phyloP scores from a whole-genome alignment of 2,797 vertebrate genomes.

The Cyprinella venusta region DNA sequence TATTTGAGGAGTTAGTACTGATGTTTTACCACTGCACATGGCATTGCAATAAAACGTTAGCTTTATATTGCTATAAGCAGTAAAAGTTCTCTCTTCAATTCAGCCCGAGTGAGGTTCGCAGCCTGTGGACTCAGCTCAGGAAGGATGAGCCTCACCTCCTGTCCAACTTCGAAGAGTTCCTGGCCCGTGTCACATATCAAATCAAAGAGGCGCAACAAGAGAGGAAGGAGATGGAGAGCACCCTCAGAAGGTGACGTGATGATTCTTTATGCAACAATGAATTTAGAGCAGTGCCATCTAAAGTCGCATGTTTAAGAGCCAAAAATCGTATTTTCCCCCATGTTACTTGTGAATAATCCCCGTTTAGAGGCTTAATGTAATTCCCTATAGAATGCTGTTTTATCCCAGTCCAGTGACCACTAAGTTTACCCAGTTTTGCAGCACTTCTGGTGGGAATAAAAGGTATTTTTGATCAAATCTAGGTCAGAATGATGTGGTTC shows the following conservation, averaged over 20 bases:
- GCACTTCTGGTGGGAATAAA: background rate
- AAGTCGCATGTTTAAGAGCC: background rate
- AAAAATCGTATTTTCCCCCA: background rate
- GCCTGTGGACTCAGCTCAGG: slow-evolving; percentile 86
- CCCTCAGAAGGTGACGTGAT: slow-evolving; percentile 82
- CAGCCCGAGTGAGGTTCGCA: slow-evolving; percentile 84
- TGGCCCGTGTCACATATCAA: slow-evolving; percentile 85
- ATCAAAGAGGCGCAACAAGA: slow-evolving; percentile 90
- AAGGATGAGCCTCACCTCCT: slow-evolving; percentile 88
- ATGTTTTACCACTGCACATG: background rate
- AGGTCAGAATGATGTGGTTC: background rate
- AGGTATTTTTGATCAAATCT: background rate
- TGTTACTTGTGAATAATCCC: slow-evolving; percentile 5
- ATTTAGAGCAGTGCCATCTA: background rate
- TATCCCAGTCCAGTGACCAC: slow-evolving; percentile 67
- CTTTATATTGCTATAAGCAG: no score
- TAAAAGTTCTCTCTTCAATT: slow-evolving; percentile 7
- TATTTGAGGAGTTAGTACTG: slow-evolving; percentile 87
- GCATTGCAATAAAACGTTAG: background rate
- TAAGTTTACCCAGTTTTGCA: slow-evolving; percentile 56
- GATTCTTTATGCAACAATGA: background rate
- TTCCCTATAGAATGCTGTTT: slow-evolving; percentile 62
- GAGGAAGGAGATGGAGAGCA: slow-evolving; percentile 86
- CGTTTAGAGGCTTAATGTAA: slow-evolving; percentile 61
- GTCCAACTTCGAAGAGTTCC: slow-evolving; percentile 89